Base-by-base conservation (phyloP, 1,140 invertebrate genomes). In the Calycopis cecrops region DNA sequence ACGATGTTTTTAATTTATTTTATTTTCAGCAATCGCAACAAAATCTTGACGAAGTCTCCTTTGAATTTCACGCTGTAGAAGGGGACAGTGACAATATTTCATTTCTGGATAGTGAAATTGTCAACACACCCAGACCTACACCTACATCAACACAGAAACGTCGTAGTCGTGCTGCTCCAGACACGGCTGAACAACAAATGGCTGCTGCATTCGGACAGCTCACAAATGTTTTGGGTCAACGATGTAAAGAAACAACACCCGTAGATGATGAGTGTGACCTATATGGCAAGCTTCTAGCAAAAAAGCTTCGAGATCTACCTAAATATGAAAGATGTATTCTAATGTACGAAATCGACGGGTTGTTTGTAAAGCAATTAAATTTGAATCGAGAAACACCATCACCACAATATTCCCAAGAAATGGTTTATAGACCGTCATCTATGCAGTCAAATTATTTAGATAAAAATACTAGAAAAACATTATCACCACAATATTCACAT, bases 151-250 rank as follows among this genome's bases (percentile, higher is more conserved):
- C 35, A 52, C 53, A 34, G 57, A 60, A 59, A 52, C 62, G 62
- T 65, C 59, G 52, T 50, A n/a, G n/a, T n/a, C 63, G 55, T 56
- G 56, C 47, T 59, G 57, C 48, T 55, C 48, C 60, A 59, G 54
- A 65, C 54, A 60, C 51, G 51, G 58, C 58, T 56, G 55, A 68
- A 57, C 37, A 53, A 57, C 62, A 65, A 60, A 68, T 62, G 57
- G 48, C 62, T 37, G 14, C 37, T 9, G 54, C 65, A 11, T 59
- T 65, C 48, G 54, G 52, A 14, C 63, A 65, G 51, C 48, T 60
- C 35, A 62, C 58, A 51, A 55, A 60, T 60, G 48, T 44, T 57
- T 35, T 57, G 17, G 17, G 55, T 35, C 59, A 50, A 61, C 57
- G 28, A 28, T 55, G 35, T 21, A 61, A 47, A 53, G 59, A 61